Evolutionary conservation across 1,140 invertebrate species (phyloP).

Genomic region (Gyrodactylus salaris): DNA sequence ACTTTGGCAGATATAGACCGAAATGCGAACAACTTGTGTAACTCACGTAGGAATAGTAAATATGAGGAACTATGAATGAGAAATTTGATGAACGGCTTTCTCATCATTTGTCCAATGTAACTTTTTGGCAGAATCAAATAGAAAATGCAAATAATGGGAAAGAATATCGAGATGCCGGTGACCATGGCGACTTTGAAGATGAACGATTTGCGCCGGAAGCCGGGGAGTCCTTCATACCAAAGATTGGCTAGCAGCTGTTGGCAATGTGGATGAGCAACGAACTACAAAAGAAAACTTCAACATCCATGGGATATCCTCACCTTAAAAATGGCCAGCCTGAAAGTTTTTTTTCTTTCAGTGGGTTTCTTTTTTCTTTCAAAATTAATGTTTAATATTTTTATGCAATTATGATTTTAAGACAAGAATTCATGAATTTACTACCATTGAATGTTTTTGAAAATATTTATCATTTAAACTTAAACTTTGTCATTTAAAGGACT

Average conservation of each 20-base stretch:
- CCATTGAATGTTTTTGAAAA: too few species aligned
- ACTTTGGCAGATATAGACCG: background rate
- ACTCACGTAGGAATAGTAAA: slow-evolving; percentile 76
- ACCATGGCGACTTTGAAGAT: slow-evolving; percentile 42
- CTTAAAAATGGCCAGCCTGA: background rate
- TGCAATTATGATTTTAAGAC: too few species aligned
- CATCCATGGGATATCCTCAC: background rate
- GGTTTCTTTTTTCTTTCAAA: too few species aligned
- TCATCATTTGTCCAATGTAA: slow-evolving; percentile 50
- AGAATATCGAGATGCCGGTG: slow-evolving; percentile 53
- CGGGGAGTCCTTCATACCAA: slow-evolving; percentile 85
- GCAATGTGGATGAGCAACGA: slow-evolving; percentile 88
- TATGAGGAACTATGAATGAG: slow-evolving; percentile 87
- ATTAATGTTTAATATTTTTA: too few species aligned
- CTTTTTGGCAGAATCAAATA: slow-evolving; percentile 74
- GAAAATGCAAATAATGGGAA: slow-evolving; percentile 59
- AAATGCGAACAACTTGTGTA: background rate
- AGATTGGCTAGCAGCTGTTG: slow-evolving; percentile 80
- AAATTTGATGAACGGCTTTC: slow-evolving; percentile 95
- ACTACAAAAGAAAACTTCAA: slow-evolving; percentile 28
- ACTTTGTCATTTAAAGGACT: slow-evolving; percentile 5
- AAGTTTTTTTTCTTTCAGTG: too few species aligned
- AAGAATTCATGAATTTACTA: too few species aligned
- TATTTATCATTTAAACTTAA: too few species aligned
- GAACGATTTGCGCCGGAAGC: slow-evolving; percentile 76